Evolutionary conservation across 35 echinoderm and acorn worm genomes (phyloP).

Genomic region (Amphiura filiformis): DNA sequence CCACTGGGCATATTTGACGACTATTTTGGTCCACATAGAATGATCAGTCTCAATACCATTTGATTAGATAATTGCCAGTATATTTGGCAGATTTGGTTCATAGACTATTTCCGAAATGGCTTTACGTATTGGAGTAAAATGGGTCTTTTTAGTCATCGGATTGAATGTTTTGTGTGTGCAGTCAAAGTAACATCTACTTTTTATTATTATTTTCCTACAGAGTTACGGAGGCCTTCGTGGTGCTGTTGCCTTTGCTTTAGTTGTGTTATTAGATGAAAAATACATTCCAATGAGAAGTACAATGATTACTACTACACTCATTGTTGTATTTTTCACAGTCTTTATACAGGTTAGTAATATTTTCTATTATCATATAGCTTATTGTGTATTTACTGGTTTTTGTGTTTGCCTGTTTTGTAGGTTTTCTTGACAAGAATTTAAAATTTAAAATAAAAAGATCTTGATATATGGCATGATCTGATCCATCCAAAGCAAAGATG

Average conservation of each 20-base stretch:
- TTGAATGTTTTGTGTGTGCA: too few relatives aligned
- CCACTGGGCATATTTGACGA: too few relatives aligned
- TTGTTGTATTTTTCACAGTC: slow-evolving; percentile 88
- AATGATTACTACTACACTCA: slow-evolving; percentile 76
- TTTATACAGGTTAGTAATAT: slow-evolving; percentile 72
- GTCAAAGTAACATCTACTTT: background rate
- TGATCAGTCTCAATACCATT: too few relatives aligned
- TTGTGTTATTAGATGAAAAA: slow-evolving; percentile 38
- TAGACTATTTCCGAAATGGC: too few relatives aligned
- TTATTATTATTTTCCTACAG: background rate
- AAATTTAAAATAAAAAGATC: background rate
- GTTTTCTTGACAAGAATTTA: background rate
- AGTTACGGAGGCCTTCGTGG: slow-evolving; percentile 90
- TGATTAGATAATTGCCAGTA: too few relatives aligned
- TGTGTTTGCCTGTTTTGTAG: background rate
- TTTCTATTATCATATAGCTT: background rate
- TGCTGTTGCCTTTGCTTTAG: slow-evolving; percentile 95
- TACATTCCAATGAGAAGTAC: slow-evolving; percentile 29
- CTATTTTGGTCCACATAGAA: too few relatives aligned
- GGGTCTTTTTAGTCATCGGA: too few relatives aligned
- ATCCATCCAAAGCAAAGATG: too few relatives aligned
- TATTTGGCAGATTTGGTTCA: too few relatives aligned
- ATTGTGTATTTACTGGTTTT: background rate
- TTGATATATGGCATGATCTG: too few relatives aligned
- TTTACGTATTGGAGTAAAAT: too few relatives aligned